Conservation (phyloP, 2,113 vertebrate species). For the Felis catus region DNA sequence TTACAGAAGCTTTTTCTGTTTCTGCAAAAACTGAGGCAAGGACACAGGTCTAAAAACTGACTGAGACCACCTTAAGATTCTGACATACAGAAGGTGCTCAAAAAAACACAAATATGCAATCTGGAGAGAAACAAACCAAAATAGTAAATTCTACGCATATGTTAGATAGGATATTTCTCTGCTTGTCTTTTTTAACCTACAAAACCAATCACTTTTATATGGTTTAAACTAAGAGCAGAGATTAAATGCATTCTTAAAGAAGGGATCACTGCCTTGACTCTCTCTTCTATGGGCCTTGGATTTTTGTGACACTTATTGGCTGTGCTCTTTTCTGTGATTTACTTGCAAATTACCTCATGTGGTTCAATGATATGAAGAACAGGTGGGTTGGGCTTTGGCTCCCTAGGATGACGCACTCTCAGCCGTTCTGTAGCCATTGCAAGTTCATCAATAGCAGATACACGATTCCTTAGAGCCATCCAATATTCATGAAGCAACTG, state of each 20-base stretch:
- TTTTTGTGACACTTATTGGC: background rate
- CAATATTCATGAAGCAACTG: slow-evolving; percentile 98
- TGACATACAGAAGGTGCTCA: background rate
- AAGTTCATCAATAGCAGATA: slow-evolving; percentile 97
- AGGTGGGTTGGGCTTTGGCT: slow-evolving; percentile 93
- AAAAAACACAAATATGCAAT: background rate
- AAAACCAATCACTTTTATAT: background rate
- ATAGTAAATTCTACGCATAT: background rate
- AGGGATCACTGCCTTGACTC: slow-evolving; percentile 69
- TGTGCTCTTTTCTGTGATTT: background rate
- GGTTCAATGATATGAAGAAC: slow-evolving; percentile 98
- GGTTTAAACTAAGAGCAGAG: background rate
- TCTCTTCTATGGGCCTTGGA: slow-evolving; percentile 71
- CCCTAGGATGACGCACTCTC: slow-evolving; percentile 93
- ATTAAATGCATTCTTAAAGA: background rate
- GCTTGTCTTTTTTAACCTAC: background rate
- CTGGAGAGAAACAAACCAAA: background rate
- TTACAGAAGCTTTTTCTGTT: background rate
- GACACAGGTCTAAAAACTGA: background rate
- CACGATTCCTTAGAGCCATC: slow-evolving; percentile 97
- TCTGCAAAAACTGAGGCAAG: slow-evolving; percentile 9
- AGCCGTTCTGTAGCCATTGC: slow-evolving; percentile 98
- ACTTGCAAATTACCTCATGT: slow-evolving; percentile 88
- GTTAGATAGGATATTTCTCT: background rate
- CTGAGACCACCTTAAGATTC: background rate